A percentile compares a stretch with the other conserved stretches of the same genome.
phyloP scores from a whole-genome alignment of 2,797 vertebrate genomes.

The Myripristis jacobus region DNA sequence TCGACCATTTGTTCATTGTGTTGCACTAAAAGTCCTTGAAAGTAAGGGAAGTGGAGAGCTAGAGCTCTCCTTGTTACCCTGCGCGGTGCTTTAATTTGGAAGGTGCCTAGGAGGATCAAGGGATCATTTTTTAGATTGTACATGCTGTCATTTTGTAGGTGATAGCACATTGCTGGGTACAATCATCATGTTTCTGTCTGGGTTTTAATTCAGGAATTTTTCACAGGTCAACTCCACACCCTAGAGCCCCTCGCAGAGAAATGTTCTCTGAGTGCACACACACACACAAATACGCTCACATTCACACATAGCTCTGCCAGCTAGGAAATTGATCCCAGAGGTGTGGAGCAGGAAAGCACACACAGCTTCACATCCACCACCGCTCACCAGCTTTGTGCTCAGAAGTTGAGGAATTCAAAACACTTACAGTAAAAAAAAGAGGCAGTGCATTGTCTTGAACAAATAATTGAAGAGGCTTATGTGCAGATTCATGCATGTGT shows the following conservation, averaged over 20 bases:
- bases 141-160: conserved; percentile 1
- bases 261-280: conserved; percentile 6
- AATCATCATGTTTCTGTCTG: neutral
- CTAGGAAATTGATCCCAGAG: conserved; percentile 59
- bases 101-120: neutral
- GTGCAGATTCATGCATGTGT: neutral
- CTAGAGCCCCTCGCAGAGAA: conserved; percentile 5
- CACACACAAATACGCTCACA: neutral
- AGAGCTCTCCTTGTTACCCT: neutral
- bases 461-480: neutral
- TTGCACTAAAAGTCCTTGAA: neutral
- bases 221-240: conserved; percentile 11
- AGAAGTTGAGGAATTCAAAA: conserved; percentile 46
- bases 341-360: conserved; percentile 63
- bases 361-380: conserved; percentile 19
- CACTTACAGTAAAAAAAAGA: conserved; percentile 14
- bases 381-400: conserved; percentile 25
- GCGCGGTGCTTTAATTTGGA: neutral
- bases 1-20: no score
- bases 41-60: neutral
- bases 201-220: conserved; percentile 26
- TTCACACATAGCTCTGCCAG: conserved; percentile 12
- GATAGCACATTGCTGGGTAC: neutral
- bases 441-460: neutral
- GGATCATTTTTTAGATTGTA: neutral